phyloP scores from a whole-genome alignment of 92 coral and sea anemone genomes.

The Chrysogorgia sp. region DNA sequence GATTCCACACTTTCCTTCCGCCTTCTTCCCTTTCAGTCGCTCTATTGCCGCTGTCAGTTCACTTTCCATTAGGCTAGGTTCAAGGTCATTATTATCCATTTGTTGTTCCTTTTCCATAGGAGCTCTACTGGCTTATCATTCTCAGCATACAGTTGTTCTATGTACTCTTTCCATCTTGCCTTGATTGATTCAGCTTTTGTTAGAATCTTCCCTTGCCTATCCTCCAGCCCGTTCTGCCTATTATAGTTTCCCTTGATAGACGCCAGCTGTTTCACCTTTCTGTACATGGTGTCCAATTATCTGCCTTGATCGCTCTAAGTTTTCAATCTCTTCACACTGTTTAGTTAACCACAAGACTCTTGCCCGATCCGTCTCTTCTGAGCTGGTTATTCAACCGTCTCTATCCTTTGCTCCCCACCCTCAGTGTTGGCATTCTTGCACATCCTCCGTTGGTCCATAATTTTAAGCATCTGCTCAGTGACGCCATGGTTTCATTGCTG shows the following conservation, averaged over 20 bases:
- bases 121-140: no score
- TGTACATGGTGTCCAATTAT: constrained; percentile 18
- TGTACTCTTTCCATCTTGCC: no score
- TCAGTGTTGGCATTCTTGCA: constrained; percentile 9
- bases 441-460: constrained; percentile 37
- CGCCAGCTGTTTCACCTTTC: constrained; percentile 46
- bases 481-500: constrained; percentile 46
- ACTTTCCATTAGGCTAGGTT: no score
- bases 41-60: no score
- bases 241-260: constrained; percentile 15
- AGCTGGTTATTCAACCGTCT: constrained; percentile 41
- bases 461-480: constrained; percentile 47
- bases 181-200: no score
- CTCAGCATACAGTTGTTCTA: no score
- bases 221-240: not conserved
- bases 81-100: no score
- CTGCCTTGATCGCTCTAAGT: no score
- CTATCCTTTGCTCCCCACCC: constrained; percentile 10
- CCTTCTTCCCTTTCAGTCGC: no score
- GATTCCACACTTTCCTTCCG: no score
- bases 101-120: no score
- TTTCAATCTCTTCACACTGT: constrained; percentile 45
- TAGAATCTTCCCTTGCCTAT: constrained; percentile 20
- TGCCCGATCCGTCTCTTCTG: constrained; percentile 38
- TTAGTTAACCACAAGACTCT: constrained; percentile 37